These are phyloP conservation scores for Clarias fuscus DNA, from an alignment of 2,797 vertebrate species.

Conservation along the genomic window DNA sequence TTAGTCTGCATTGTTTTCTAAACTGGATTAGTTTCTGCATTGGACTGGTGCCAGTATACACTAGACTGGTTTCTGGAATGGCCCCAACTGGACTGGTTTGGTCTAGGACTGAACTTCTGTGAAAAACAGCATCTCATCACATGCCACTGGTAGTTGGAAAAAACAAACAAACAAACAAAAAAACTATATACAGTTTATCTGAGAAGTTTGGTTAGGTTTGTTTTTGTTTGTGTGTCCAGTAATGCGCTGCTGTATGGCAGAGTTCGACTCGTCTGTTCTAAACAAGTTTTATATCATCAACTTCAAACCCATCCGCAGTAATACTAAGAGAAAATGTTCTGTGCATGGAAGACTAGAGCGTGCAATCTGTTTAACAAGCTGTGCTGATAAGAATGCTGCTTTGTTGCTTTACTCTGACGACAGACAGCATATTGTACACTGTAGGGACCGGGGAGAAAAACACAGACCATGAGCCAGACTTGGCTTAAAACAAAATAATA, in stretches of 20 bases:
- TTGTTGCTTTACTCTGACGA: constrained; percentile 5
- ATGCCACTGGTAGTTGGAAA: not conserved
- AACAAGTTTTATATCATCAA: not conserved
- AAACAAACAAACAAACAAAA: not conserved
- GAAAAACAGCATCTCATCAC: not conserved
- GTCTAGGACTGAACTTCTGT: not conserved
- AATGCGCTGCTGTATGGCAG: not conserved
- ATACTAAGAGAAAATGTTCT: not conserved
- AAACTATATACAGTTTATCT: not conserved
- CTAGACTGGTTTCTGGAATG: not conserved
- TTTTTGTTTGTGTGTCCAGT: not conserved
- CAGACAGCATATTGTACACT: not conserved
- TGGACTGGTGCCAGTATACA: not conserved
- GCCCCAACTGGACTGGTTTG: not conserved
- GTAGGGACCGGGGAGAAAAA: not conserved
- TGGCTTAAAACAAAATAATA: not conserved
- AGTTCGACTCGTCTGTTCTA: not conserved
- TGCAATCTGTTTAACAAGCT: constrained; percentile 67
- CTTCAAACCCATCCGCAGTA: not conserved
- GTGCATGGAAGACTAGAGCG: not conserved
- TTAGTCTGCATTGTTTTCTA: not conserved
- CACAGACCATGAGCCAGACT: not conserved
- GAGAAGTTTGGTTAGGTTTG: not conserved
- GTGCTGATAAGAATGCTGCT: constrained; percentile 5
- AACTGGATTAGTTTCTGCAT: not conserved